These are phyloP conservation scores for Magallana angulata DNA, from an alignment of 1,140 invertebrate genomes.

Conservation along the genomic window DNA sequence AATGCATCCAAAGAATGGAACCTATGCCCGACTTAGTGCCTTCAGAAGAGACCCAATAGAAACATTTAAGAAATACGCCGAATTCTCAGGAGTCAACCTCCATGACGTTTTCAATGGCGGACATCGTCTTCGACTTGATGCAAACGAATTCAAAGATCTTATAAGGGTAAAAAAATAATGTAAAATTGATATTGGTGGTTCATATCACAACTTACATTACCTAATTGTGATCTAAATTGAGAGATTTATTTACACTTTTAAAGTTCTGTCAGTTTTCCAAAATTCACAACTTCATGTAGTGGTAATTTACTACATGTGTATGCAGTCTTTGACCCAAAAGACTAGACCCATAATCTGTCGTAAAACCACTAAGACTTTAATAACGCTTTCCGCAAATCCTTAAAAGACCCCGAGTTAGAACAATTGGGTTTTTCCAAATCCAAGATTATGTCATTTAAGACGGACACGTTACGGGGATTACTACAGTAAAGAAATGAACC, in stretches of 20 bases:
- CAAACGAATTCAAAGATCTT: conserved; percentile 58
- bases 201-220: too few species aligned
- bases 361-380: conserved; percentile 14
- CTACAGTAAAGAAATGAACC: too few species aligned
- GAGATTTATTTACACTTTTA: too few species aligned
- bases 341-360: not conserved
- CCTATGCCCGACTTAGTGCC: conserved; percentile 56
- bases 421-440: not conserved
- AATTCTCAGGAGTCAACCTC: conserved; percentile 52
- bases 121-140: conserved; percentile 56
- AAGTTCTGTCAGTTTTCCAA: too few species aligned
- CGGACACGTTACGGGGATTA: too few species aligned
- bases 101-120: conserved; percentile 52
- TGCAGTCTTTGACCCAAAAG: not conserved
- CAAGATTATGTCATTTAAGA: not conserved
- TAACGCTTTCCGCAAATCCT: not conserved
- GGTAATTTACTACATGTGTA: not conserved
- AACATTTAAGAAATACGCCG: conserved; percentile 58
- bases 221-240: too few species aligned
- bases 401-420: not conserved
- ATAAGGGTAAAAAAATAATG: conserved; percentile 54
- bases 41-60: conserved; percentile 61
- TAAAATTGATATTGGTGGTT: too few species aligned
- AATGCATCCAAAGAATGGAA: conserved; percentile 61
- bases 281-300: too few species aligned